phyloP scores from a whole-genome alignment of 2,888 invertebrate genomes.

The Choreutis nemorana region DNA sequence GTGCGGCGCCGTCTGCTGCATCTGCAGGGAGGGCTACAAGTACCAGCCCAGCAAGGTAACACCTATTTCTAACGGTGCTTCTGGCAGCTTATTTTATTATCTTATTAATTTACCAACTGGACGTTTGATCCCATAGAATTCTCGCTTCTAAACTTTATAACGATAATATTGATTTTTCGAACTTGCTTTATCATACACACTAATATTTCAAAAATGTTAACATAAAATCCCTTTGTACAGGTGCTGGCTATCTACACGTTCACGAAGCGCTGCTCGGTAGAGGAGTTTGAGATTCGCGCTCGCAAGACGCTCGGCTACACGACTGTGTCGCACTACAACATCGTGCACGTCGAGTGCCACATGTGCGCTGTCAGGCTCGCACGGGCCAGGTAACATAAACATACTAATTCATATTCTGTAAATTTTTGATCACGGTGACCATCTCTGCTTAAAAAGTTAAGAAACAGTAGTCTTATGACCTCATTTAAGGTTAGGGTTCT shows the following conservation, averaged over 20 bases:
- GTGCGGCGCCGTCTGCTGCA: slow-evolving; percentile 94
- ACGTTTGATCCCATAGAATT: no score
- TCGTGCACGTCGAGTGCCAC: slow-evolving; percentile 98
- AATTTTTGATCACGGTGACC: no score
- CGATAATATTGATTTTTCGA: no score
- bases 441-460: no score
- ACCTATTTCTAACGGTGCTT: not conserved
- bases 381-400: slow-evolving; percentile 58
- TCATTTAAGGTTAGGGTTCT: no score
- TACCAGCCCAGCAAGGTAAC: slow-evolving; percentile 87
- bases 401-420: no score
- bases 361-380: slow-evolving; percentile 90
- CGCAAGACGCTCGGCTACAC: slow-evolving; percentile 89
- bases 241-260: slow-evolving; percentile 97
- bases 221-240: slow-evolving; percentile 21
- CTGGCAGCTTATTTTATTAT: no score
- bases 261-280: slow-evolving; percentile 93
- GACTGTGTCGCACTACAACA: slow-evolving; percentile 98
- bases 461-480: no score
- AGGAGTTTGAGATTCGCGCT: slow-evolving; percentile 90
- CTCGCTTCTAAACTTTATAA: no score
- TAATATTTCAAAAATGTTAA: not conserved
- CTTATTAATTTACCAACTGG: no score
- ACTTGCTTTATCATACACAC: no score
- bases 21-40: slow-evolving; percentile 97